Conservation (phyloP, 2,797 vertebrate species). For the Neoniphon sammara region DNA sequence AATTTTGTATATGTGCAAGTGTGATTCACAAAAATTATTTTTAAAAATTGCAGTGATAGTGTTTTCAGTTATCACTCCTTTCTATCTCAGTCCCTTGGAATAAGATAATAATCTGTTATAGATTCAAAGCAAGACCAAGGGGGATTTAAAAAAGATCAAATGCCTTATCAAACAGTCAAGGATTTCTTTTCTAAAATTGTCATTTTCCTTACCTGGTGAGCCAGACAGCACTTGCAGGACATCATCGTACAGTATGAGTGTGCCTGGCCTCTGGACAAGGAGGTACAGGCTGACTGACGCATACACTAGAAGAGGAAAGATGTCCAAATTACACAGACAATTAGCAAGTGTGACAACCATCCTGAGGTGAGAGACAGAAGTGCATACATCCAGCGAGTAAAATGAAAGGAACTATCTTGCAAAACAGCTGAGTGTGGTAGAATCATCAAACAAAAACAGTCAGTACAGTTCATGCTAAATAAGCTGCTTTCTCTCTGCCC, state of each 20-base stretch:
- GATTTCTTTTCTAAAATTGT: neutral
- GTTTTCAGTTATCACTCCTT: neutral
- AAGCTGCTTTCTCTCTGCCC: neutral
- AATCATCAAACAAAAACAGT: neutral
- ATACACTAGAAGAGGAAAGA: slow-evolving; percentile 83
- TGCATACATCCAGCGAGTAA: neutral
- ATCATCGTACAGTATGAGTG: slow-evolving; percentile 96
- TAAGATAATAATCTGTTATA: neutral
- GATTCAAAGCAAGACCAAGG: neutral
- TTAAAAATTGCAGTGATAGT: neutral
- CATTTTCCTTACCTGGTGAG: slow-evolving; percentile 87
- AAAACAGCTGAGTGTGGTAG: neutral
- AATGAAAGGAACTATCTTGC: neutral
- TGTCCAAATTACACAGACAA: neutral
- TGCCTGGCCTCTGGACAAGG: slow-evolving; percentile 92
- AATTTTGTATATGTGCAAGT: no score
- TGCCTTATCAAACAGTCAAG: neutral
- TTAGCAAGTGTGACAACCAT: neutral
- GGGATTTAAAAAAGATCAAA: neutral
- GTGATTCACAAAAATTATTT: no score
- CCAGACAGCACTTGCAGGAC: slow-evolving; percentile 93
- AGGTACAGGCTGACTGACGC: slow-evolving; percentile 94
- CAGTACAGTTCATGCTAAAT: neutral
- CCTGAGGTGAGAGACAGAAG: slow-evolving; percentile 1
- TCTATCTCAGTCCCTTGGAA: neutral